Base-by-base conservation (phyloP, 1,140 invertebrate genomes). In the Camponotus vicinus region DNA sequence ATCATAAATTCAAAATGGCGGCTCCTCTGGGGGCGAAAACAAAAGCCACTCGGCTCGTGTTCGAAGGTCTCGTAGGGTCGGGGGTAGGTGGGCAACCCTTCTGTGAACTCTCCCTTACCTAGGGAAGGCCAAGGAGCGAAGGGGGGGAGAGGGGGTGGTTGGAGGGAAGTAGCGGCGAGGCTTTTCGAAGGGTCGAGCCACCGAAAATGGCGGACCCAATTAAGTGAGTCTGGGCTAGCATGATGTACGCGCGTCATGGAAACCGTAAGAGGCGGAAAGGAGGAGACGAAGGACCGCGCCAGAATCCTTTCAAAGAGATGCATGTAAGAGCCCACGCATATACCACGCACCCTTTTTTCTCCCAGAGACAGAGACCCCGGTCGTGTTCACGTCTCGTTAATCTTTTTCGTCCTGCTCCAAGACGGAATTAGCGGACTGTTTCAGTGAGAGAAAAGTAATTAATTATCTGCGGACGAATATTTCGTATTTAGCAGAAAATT, bases 1-100 rank as follows among this genome's bases (percentile, higher is more conserved):
- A 95, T 95, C 94, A 95, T 95, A 95, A 95, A 95, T 95, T 95
- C 95, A 95, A 95, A 95, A 95, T 95, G 95, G 95, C 93, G 94
- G 92, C 91, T 85, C 89, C 92, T 93, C 92, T 87, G 84, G 93
- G 93, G 93, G 92, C 86, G 95, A 95, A 95, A 95, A 95, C 95
- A 95, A 95, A 95, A 94, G 94, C 93, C 91, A 94, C 93, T 93
- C 91, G 88, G 87, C 70, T 88, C 69, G 86, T 85, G 64, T 78
- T 70, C 59, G 80, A 85, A 78, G 78, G 85, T 57, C 77, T 61
- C 79, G 34, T 80, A 70, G 79, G 83, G 70, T 77, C 75, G 80
- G 76, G 27, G 80, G 73, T 84, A 79, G 91, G 91, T 91, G 88
- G 91, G 93, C 91, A 95, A 95, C 94, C 94, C 94, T 95, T 95